phyloP scores from a whole-genome alignment of 2,797 vertebrate species.

The Peromyscus nudipes region DNA sequence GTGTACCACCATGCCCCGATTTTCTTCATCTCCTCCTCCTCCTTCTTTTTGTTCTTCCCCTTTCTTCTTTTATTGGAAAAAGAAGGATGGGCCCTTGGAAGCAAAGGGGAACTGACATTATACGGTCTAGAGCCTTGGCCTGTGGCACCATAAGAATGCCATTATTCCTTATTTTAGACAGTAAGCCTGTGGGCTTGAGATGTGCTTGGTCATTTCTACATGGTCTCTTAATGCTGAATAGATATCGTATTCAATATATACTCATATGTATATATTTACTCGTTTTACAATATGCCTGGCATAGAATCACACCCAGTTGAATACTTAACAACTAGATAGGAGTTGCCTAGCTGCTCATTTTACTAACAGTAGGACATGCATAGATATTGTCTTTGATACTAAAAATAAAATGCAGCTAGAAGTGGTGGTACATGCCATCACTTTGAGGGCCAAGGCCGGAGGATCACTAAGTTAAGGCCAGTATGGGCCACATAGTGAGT shows the following conservation, averaged over 20 bases:
- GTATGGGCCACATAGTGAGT: not conserved
- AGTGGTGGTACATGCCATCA: too few relatives aligned
- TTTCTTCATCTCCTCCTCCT: not conserved
- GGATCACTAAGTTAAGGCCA: not conserved
- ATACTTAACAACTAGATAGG: constrained; percentile 37
- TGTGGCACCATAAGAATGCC: not conserved
- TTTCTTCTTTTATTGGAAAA: not conserved
- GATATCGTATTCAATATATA: not conserved
- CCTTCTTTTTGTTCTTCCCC: not conserved
- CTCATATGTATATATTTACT: not conserved
- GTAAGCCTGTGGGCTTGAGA: constrained; percentile 13
- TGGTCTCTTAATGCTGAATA: not conserved
- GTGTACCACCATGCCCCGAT: not conserved
- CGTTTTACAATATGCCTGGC: constrained; percentile 35
- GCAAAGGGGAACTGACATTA: constrained; percentile 1
- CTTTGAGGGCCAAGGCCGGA: not conserved
- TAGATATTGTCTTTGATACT: constrained; percentile 42
- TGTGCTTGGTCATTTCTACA: not conserved
- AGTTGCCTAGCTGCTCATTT: constrained; percentile 45
- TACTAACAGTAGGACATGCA: constrained; percentile 39
- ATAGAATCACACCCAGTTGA: constrained; percentile 2
- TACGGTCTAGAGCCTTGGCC: not conserved
- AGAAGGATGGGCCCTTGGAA: not conserved
- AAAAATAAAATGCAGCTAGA: constrained; percentile 49
- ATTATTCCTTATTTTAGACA: not conserved